These are phyloP conservation scores for Mnemiopsis leidyi DNA, from an alignment of 37 sponge, comb jelly and placozoan genomes.

Conservation along the genomic window DNA sequence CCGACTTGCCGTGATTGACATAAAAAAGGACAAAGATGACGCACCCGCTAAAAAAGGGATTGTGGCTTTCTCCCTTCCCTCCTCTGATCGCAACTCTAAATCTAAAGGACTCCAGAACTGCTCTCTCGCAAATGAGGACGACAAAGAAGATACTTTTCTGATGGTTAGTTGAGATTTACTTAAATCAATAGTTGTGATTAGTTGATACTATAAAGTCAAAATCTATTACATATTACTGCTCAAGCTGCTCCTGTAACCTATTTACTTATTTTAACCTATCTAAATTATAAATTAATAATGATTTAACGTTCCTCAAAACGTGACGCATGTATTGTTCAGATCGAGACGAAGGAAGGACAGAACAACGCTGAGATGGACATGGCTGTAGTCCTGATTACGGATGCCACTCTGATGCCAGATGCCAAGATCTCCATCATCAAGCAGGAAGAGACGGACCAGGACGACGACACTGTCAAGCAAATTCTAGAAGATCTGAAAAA, in stretches of 20 bases:
- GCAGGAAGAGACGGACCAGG: background rate
- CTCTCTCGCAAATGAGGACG: background rate
- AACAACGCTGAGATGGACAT: background rate
- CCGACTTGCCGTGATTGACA: background rate
- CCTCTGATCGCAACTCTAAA: background rate
- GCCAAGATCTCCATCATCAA: background rate
- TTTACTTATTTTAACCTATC: no score
- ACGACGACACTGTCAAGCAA: background rate
- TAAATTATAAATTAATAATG: no score
- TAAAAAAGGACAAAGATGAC: background rate
- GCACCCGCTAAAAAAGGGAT: background rate
- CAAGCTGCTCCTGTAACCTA: no score
- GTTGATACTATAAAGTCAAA: no score
- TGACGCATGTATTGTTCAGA: no score
- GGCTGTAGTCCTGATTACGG: constrained; percentile 37
- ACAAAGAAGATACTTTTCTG: background rate
- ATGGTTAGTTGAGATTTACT: no score
- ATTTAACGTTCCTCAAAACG: no score
- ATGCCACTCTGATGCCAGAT: constrained; percentile 3
- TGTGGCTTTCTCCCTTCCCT: background rate
- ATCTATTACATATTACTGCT: no score
- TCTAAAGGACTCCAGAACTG: background rate
- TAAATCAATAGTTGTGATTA: no score
- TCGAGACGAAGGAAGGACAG: background rate
- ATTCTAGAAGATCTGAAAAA: background rate